Percentiles rank a stretch among this genome's conserved stretches.
These are phyloP conservation scores for Takifugu rubripes DNA, from an alignment of 2,797 vertebrate species.

Conservation along the genomic window DNA sequence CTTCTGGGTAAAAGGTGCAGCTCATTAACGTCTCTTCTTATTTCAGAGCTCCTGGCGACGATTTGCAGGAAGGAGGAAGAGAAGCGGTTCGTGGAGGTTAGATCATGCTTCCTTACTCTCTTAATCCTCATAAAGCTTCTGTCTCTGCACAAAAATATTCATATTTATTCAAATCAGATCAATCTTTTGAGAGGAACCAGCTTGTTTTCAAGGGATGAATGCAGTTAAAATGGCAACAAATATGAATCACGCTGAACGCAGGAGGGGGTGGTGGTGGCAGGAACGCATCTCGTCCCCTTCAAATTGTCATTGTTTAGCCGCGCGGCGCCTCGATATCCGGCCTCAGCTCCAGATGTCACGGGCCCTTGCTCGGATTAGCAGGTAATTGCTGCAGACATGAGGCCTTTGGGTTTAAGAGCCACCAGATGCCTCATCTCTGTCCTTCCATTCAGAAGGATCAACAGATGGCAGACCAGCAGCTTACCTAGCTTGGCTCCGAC, in stretches of 20 bases:
- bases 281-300: constrained; percentile 10
- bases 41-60: constrained; percentile 84
- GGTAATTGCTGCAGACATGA: constrained; percentile 65
- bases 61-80: constrained; percentile 85
- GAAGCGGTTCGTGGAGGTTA: too few relatives aligned
- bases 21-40: constrained; percentile 10
- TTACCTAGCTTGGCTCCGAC: constrained; percentile 42
- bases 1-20: background rate
- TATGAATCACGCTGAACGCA: too few relatives aligned
- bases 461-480: constrained; percentile 54
- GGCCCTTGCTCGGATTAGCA: constrained; percentile 56
- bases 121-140: too few relatives aligned
- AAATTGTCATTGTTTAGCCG: constrained; percentile 6
- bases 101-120: too few relatives aligned
- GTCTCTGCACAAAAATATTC: too few relatives aligned
- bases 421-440: constrained; percentile 48
- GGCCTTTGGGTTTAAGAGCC: constrained; percentile 60
- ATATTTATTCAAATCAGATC: too few relatives aligned
- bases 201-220: too few relatives aligned
- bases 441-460: constrained; percentile 37
- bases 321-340: too few relatives aligned
- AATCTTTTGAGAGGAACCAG: too few relatives aligned
- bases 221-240: too few relatives aligned
- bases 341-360: constrained; percentile 35
- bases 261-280: too few relatives aligned